phyloP scores from a whole-genome alignment of 2,797 vertebrate species.

The Vespertilio murinus region DNA sequence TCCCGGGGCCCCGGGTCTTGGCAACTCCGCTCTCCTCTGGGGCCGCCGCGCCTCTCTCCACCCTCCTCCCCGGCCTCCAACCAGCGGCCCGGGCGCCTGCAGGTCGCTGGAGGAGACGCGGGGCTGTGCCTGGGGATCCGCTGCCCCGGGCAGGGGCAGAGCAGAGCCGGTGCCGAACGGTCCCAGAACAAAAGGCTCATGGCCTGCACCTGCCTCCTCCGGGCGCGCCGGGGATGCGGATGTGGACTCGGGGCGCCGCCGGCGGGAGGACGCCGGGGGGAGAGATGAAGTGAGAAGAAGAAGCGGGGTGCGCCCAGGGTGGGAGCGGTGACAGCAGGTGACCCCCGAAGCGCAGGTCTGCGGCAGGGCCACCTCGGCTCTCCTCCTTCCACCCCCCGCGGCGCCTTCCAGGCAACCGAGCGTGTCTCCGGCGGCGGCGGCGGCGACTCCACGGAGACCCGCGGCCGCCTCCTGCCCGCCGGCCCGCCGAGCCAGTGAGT shows the following conservation, averaged over 20 bases:
- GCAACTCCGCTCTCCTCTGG: constrained; percentile 48
- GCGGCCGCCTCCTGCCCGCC: constrained; percentile 73
- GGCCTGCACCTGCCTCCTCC: constrained; percentile 52
- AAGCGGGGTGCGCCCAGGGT: background rate
- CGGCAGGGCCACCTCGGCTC: constrained; percentile 77
- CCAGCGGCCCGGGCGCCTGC: background rate
- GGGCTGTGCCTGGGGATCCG: constrained; percentile 54
- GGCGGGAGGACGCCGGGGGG: background rate
- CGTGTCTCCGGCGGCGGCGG: constrained; percentile 84
- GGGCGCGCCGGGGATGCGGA: constrained; percentile 21
- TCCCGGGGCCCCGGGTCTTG: background rate
- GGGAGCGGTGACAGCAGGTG: constrained; percentile 50
- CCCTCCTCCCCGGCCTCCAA: background rate
- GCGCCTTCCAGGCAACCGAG: constrained; percentile 82
- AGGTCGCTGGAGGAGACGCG: constrained; percentile 60
- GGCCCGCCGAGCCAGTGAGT: background rate
- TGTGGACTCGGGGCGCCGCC: constrained; percentile 41
- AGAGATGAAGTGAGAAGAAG: constrained; percentile 59
- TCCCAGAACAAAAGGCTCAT: constrained; percentile 79
- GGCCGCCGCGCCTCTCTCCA: background rate
- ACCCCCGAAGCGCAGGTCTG: constrained; percentile 64
- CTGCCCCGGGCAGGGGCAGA: constrained; percentile 35
- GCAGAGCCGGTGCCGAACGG: background rate
- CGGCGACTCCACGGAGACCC: constrained; percentile 81
- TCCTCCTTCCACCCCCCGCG: constrained; percentile 84